A percentile compares a stretch with the other conserved stretches of the same genome.
phyloP scores from a whole-genome alignment of 2,797 vertebrate species.

The Pygocentrus nattereri region DNA sequence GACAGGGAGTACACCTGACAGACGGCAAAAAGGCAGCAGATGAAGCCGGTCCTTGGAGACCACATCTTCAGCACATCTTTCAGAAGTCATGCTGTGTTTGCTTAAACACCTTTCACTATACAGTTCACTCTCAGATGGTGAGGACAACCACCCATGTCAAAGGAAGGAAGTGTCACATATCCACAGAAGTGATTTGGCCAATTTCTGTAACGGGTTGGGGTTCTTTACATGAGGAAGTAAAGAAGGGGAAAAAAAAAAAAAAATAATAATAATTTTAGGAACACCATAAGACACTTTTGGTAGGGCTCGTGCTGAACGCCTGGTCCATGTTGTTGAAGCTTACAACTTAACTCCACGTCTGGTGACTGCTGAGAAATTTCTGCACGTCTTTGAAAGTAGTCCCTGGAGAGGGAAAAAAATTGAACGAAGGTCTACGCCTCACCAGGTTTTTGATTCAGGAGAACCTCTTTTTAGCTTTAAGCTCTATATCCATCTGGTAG shows the following conservation, averaged over 20 bases:
- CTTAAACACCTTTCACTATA: not conserved
- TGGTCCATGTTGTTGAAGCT: conserved; percentile 28
- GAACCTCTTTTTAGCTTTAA: conserved; percentile 11
- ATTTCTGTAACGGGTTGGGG: conserved; percentile 1
- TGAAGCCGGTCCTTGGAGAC: conserved; percentile 23
- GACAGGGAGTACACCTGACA: conserved; percentile 24
- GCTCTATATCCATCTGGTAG: conserved; percentile 2
- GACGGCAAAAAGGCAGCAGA: conserved; percentile 7
- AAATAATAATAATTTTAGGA: no score
- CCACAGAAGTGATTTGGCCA: not conserved
- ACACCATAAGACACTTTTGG: conserved; percentile 34
- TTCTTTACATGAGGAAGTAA: not conserved
- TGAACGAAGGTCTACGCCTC: conserved; percentile 4
- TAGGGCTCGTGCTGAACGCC: conserved; percentile 15
- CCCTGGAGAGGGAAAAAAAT: not conserved
- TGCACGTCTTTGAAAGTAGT: conserved; percentile 24
- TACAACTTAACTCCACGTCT: conserved; percentile 34
- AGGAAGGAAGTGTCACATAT: not conserved
- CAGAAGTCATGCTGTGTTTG: conserved; percentile 1
- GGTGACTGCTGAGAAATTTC: conserved; percentile 36
- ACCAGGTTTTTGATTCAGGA: conserved; percentile 16
- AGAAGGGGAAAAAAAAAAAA: not conserved
- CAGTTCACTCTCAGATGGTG: not conserved
- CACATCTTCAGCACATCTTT: conserved; percentile 4
- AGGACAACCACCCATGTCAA: conserved; percentile 1